phyloP scores from a whole-genome alignment of 2,797 vertebrate species.

The Lepus townsendii region DNA sequence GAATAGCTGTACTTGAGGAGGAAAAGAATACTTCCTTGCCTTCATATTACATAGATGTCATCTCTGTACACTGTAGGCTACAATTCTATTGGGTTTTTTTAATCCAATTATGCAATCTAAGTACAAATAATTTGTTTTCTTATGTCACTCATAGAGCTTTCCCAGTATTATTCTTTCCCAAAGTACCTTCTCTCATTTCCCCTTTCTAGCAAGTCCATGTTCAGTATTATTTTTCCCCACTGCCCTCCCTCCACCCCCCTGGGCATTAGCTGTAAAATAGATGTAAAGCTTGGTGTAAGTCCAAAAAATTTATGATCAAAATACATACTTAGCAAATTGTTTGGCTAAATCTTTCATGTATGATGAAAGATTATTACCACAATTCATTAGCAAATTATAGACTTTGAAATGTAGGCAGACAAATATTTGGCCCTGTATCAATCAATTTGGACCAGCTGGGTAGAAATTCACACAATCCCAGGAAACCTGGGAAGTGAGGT shows the following conservation, averaged over 20 bases:
- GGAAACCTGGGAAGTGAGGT: conserved; percentile 88
- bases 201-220: conserved; percentile 73
- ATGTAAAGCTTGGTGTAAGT: conserved; percentile 87
- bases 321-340: conserved; percentile 91
- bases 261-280: conserved; percentile 84
- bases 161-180: conserved; percentile 57
- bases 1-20: conserved; percentile 42
- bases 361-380: conserved; percentile 92
- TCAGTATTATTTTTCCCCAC: conserved; percentile 75
- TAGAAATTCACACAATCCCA: conserved; percentile 90
- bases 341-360: conserved; percentile 91
- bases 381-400: conserved; percentile 92
- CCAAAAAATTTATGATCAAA: conserved; percentile 90
- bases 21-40: conserved; percentile 30
- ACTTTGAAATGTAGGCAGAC: conserved; percentile 90
- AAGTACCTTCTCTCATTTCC: conserved; percentile 66
- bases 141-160: conserved; percentile 60
- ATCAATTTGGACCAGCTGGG: conserved; percentile 90
- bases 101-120: conserved; percentile 54
- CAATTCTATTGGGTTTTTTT: conserved; percentile 61
- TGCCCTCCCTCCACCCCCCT: conserved; percentile 55
- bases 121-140: conserved; percentile 54
- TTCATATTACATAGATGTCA: conserved; percentile 57
- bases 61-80: conserved; percentile 24
- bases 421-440: conserved; percentile 92